These are phyloP conservation scores for Drosophila cardini DNA, from an alignment of 1,140 invertebrate species.

Conservation along the genomic window DNA sequence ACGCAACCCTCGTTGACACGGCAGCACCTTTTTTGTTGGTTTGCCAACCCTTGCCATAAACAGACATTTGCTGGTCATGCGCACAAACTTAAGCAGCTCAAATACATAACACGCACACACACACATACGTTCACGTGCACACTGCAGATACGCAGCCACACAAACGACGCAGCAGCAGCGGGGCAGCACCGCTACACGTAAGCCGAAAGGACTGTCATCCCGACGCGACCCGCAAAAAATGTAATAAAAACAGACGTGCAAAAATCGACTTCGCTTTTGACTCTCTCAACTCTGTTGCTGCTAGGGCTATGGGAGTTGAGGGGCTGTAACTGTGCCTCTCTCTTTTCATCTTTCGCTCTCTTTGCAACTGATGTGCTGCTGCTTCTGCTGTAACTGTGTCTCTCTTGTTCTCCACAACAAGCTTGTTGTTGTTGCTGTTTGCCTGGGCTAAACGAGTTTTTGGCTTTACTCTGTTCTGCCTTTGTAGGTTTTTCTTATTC, in stretches of 20 bases:
- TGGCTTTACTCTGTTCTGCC: constrained; percentile 37
- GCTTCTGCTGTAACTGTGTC: constrained; percentile 42
- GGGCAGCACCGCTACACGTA: constrained; percentile 35
- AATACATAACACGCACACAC: constrained; percentile 28
- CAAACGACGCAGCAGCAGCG: constrained; percentile 28
- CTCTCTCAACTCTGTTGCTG: constrained; percentile 12
- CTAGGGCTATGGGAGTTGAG: constrained; percentile 12
- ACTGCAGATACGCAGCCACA: constrained; percentile 22
- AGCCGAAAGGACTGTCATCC: constrained; percentile 48
- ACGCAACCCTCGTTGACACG: constrained; percentile 60
- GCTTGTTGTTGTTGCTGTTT: constrained; percentile 1
- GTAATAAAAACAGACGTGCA: constrained; percentile 81
- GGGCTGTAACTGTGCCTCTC: constrained; percentile 49
- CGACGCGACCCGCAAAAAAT: constrained; percentile 63
- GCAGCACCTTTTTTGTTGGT: constrained; percentile 38
- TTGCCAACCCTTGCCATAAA: constrained; percentile 73
- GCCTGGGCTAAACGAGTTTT: constrained; percentile 47
- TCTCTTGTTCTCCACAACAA: constrained; percentile 19
- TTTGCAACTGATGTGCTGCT: constrained; percentile 1
- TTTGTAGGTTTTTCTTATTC: constrained; percentile 32
- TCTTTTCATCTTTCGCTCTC: constrained; percentile 27
- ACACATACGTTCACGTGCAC: constrained; percentile 22
- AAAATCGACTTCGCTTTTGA: constrained; percentile 57
- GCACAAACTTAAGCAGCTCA: constrained; percentile 31
- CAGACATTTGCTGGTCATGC: constrained; percentile 55